Evolutionary conservation across 1,140 invertebrate genomes (phyloP), one percentile per base, ranked within the genome.

Genomic region (Fragariocoptes setiger): DNA sequence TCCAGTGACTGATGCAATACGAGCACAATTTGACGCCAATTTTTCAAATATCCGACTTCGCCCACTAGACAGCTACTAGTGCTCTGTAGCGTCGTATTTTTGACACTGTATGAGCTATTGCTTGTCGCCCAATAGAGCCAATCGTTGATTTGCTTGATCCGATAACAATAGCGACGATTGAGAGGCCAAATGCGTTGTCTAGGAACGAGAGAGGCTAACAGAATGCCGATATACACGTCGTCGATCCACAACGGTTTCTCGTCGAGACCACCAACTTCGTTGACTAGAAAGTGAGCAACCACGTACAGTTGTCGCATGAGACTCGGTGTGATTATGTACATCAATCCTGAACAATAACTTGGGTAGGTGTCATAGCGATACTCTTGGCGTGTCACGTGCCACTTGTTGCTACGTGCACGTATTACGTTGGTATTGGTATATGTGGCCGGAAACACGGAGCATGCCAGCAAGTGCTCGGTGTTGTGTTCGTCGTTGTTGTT

Each of bases 171-270:
- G 8, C 25, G 8, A 8, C 8, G 8, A n/a, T 31, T 31, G n/a
- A 31, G 25, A 8, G 8, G 8, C 8, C 8, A 8, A 8, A 31
- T 31, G 8, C n/a, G 8, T 31, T 8, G 25, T 31, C n/a, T 31
- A n/a, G 8, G 8, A 8, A 8, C 25, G 8, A 31, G 8, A 8
- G 25, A 31, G 25, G 25, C 46, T 3, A 49, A 47, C 4, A 51
- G 43, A 41, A 51, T 43, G 35, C 77, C 79, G 14, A 82, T 65
- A 53, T 71, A 85, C 38, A 83, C 71, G 52, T 83, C 79, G 53
- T 85, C 79, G 17, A 79, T 54, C 51, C 78, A 72, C 45, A 79
- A 65, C 22, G 76, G 59, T n/a, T 31, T 8, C 25, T 31, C 25
- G 8, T 8, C n/a, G 8, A 8, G 8, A n/a, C 25, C 25, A 8